Percentiles rank a stretch among this genome's conserved stretches.
Conservation (phyloP, 2,797 vertebrate genomes). For the Anableps anableps region DNA sequence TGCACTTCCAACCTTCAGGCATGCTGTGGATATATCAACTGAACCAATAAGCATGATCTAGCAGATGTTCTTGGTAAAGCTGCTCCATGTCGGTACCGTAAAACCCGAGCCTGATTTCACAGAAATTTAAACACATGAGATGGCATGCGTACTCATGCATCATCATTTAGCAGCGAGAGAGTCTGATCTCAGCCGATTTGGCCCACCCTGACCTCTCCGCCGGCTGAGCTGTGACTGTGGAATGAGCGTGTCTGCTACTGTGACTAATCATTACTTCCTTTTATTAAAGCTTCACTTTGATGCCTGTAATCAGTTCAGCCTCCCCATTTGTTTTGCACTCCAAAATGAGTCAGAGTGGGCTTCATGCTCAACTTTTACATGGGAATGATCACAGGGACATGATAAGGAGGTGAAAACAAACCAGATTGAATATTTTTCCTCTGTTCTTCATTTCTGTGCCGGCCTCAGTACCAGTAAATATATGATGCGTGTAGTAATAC, state of each 20-base stretch:
- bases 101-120: conserved; percentile 23
- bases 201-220: conserved; percentile 58
- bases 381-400: conserved; percentile 34
- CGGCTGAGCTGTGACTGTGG: conserved; percentile 46
- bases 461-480: neutral
- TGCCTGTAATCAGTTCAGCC: conserved; percentile 48
- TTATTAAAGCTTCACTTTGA: conserved; percentile 56
- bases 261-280: conserved; percentile 68
- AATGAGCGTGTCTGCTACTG: conserved; percentile 51
- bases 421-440: conserved; percentile 6
- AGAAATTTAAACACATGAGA: conserved; percentile 34
- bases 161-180: conserved; percentile 46
- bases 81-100: conserved; percentile 15
- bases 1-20: neutral
- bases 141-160: conserved; percentile 33
- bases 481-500: neutral
- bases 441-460: conserved; percentile 15
- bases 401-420: conserved; percentile 1
- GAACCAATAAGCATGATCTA: neutral
- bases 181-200: conserved; percentile 56
- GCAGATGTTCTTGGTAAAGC: conserved; percentile 22
- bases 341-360: conserved; percentile 25
- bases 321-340: conserved; percentile 34
- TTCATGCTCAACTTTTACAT: conserved; percentile 21
- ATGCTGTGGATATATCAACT: neutral